Evolutionary conservation across 2,113 vertebrate species (phyloP), one percentile per base, ranked within the genome.

Genomic region (Callithrix jacchus): DNA sequence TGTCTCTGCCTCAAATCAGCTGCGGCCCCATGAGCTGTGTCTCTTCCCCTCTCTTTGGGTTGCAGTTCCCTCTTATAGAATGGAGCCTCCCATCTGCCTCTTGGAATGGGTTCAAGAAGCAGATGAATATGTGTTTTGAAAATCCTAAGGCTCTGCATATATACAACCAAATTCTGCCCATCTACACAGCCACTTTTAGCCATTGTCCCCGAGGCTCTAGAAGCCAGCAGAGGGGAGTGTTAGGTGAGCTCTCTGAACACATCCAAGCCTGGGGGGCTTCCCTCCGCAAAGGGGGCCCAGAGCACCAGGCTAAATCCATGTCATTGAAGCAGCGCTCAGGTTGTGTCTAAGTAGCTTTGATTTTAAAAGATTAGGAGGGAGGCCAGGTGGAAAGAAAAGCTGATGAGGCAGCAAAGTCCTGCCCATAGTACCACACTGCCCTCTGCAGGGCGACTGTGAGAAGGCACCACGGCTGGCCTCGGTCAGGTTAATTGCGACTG

Each of bases 371-470:
- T 96, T 84, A 94, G 64, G 86, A 37, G 42, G 45, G 71, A 6
- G 0, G 79, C 56, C 3, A 87, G 70, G 70, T 56, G 32, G 58
- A 77, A 97, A 76, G 58, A 25, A 61, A 87, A 97, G 80, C 18
- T 93, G 96, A 35, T 40, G 89, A 86, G 73, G 45, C 92, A 12
- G 81, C 94, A 86, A 54, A 83, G 3, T 61, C 20, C 96, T 47
- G 96, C 95, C 61, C 16, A 32, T 92, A 77, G 98, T 98, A 90
- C 98, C 98, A 98, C 97, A 98, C 97, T 98, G 97, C 98, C 98
- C 98, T 97, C 98, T 98, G 35, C 98, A 97, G 98, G 91, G 27
- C 8, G 3, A 0, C 64, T 20, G 13, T 81, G 96, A 96, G 96
- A 98, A 97, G 37, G 42, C 92, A 89, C 3, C 6, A 8, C 8